Conservation (phyloP, 2,113 vertebrate genomes). For the Murina feae region DNA sequence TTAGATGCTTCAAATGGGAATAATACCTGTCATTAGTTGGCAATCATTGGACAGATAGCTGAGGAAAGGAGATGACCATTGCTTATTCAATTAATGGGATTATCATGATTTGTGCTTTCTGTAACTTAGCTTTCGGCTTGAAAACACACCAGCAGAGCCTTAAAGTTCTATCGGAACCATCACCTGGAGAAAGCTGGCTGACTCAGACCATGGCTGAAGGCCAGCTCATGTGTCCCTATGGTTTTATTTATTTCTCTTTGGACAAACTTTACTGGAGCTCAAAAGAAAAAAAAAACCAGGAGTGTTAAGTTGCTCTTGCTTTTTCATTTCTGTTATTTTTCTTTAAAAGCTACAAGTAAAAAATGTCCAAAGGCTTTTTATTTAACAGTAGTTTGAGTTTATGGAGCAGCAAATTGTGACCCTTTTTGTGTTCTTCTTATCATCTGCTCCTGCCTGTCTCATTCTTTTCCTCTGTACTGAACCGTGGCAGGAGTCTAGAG, state of each 20-base stretch:
- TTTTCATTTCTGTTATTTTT: constrained; percentile 40
- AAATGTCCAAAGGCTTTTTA: constrained; percentile 13
- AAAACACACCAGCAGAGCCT: constrained; percentile 29
- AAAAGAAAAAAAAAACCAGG: not conserved
- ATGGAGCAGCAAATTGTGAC: not conserved
- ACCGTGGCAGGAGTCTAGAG: constrained; percentile 3
- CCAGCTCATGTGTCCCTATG: not conserved
- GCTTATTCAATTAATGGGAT: not conserved
- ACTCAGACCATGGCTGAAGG: constrained; percentile 22
- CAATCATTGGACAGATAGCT: not conserved
- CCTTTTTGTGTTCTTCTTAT: not conserved
- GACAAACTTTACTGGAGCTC: constrained; percentile 40
- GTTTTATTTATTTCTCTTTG: constrained; percentile 53
- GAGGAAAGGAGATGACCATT: not conserved
- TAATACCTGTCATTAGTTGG: not conserved
- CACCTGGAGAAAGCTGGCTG: constrained; percentile 52
- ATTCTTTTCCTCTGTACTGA: not conserved
- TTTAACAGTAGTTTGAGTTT: not conserved
- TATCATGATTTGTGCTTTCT: constrained; percentile 43
- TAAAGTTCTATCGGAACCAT: constrained; percentile 10
- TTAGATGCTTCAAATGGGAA: not conserved
- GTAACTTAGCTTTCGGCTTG: constrained; percentile 29
- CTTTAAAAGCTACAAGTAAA: constrained; percentile 39
- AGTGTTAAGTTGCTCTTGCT: not conserved
- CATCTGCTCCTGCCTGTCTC: not conserved